phyloP scores from a whole-genome alignment of 2,888 invertebrate species.

The Rambutsinella grinnellia region DNA sequence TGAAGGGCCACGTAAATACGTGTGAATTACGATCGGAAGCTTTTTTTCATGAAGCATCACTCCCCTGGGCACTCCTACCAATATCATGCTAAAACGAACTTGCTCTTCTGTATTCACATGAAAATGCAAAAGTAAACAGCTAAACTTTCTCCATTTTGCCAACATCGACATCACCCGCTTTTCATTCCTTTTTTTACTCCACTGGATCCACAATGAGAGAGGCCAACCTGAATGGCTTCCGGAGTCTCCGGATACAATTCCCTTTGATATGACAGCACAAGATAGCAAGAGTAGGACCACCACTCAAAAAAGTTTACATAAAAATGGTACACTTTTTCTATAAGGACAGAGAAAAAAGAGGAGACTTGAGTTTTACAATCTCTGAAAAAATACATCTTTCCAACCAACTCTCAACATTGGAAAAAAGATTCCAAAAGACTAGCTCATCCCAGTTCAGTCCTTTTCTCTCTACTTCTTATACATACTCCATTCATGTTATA shows the following conservation, averaged over 20 bases:
- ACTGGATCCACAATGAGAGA: conserved; percentile 14
- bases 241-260: conserved; percentile 62
- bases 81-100: not conserved
- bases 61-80: conserved; percentile 44
- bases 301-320: conserved; percentile 22
- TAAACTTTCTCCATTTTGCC: conserved; percentile 24
- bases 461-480: not conserved
- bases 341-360: conserved; percentile 6
- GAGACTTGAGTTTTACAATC: conserved; percentile 41
- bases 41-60: conserved; percentile 55
- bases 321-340: not conserved
- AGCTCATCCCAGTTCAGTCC: not conserved
- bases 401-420: conserved; percentile 28
- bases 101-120: conserved; percentile 28
- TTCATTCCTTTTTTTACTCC: conserved; percentile 5
- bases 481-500: too few relatives aligned
- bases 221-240: conserved; percentile 59
- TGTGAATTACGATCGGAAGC: conserved; percentile 56
- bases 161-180: not conserved
- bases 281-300: not conserved
- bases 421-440: not conserved
- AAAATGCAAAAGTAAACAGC: conserved; percentile 42
- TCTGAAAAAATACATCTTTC: too few relatives aligned
- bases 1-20: conserved; percentile 49
- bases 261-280: conserved; percentile 54